These are phyloP conservation scores for Erinaceus europaeus DNA, from an alignment of 2,113 vertebrate genomes.

Conservation along the genomic window DNA sequence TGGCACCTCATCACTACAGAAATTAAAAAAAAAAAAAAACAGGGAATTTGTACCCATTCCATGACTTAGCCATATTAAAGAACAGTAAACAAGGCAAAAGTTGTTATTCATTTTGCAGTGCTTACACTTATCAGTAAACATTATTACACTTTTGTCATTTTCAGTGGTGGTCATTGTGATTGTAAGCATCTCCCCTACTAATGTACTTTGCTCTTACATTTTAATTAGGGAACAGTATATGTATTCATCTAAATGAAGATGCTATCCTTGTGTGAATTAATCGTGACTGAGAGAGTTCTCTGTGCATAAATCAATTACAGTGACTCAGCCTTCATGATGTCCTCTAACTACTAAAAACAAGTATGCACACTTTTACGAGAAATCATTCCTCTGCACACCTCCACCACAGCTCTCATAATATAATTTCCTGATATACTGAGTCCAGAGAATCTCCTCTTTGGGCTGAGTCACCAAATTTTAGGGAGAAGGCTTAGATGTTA, in stretches of 20 bases:
- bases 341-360: slow-evolving; percentile 13
- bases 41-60: background rate
- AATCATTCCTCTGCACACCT: background rate
- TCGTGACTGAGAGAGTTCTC: slow-evolving; percentile 68
- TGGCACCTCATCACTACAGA: background rate
- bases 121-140: slow-evolving; percentile 59
- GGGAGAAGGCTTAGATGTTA: background rate
- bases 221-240: slow-evolving; percentile 67
- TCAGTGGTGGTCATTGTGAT: slow-evolving; percentile 44
- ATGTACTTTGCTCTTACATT: slow-evolving; percentile 54
- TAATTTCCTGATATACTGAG: slow-evolving; percentile 11
- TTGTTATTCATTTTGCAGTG: slow-evolving; percentile 38
- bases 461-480: background rate
- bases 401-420: background rate
- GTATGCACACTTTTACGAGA: background rate
- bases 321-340: slow-evolving; percentile 2
- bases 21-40: background rate
- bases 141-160: slow-evolving; percentile 66
- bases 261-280: slow-evolving; percentile 63
- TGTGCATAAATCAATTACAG: slow-evolving; percentile 70
- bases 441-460: background rate
- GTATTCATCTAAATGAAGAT: slow-evolving; percentile 67
- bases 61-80: slow-evolving; percentile 25
- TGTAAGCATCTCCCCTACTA: slow-evolving; percentile 52
- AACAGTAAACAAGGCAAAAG: background rate